Evolutionary conservation across 2,113 vertebrate genomes (phyloP).

Genomic region (Phoxinus phoxinus): DNA sequence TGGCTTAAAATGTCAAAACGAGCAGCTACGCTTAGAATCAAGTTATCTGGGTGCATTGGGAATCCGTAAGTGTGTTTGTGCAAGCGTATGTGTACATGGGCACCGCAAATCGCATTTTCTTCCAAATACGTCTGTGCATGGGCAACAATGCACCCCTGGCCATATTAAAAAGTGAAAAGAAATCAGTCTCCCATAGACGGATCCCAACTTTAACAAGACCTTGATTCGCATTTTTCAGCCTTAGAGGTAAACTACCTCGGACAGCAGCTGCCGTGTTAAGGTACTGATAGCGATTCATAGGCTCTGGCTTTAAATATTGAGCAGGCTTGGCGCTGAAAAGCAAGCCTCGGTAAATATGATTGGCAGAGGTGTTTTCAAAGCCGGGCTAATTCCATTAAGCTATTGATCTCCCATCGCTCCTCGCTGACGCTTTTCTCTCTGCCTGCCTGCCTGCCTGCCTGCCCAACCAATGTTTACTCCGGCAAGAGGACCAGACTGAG

Average conservation of each 20-base stretch:
- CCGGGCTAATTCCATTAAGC: conserved; percentile 81
- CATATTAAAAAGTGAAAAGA: conserved; percentile 45
- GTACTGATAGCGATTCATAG: conserved; percentile 61
- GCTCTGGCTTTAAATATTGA: conserved; percentile 72
- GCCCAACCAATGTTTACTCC: conserved; percentile 69
- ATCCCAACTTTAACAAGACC: conserved; percentile 52
- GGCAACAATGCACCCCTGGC: conserved; percentile 1
- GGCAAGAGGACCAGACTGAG: conserved; percentile 54
- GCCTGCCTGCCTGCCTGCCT: conserved; percentile 16
- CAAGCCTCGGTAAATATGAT: conserved; percentile 78
- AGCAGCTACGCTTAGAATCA: conserved; percentile 30
- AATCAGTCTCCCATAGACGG: conserved; percentile 16
- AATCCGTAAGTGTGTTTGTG: conserved; percentile 59
- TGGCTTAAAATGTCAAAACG: conserved; percentile 35
- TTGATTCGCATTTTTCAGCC: conserved; percentile 55
- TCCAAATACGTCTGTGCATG: conserved; percentile 15
- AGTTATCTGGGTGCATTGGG: conserved; percentile 9
- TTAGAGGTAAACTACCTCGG: conserved; percentile 57
- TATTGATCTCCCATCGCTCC: conserved; percentile 73
- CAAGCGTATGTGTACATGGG: conserved; percentile 54
- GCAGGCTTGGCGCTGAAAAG: conserved; percentile 60
- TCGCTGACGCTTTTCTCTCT: conserved; percentile 61
- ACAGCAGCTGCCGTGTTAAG: conserved; percentile 61
- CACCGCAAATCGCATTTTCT: conserved; percentile 51
- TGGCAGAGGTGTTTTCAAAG: conserved; percentile 80